A percentile compares a stretch with the other conserved stretches of the same genome.
Conservation (phyloP, 2,888 invertebrate species). For the Leptinotarsa juncta region DNA sequence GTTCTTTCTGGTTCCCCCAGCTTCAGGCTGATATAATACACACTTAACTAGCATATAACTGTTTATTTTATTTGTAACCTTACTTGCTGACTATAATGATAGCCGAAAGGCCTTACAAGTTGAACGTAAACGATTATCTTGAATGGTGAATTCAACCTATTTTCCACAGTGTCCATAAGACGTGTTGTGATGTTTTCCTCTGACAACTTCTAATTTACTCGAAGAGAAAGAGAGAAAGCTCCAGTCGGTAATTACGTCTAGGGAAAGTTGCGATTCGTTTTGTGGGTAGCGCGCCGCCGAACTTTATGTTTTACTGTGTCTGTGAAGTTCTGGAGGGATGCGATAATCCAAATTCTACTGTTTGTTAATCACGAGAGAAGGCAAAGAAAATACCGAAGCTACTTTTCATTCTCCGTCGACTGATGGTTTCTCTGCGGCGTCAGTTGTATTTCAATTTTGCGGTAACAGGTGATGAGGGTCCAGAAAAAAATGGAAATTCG, state of each 20-base stretch:
- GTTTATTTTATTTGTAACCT: no score
- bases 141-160: no score
- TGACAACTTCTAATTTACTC: not conserved
- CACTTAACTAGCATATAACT: no score
- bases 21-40: no score
- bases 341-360: constrained; percentile 28
- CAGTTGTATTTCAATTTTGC: not conserved
- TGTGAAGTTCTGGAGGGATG: constrained; percentile 33
- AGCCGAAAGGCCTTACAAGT: no score
- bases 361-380: constrained; percentile 23
- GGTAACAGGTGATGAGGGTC: constrained; percentile 12
- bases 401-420: not conserved
- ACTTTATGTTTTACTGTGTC: constrained; percentile 40
- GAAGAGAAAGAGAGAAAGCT: constrained; percentile 3
- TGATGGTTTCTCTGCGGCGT: not conserved
- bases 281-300: constrained; percentile 23
- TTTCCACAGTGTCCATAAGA: no score
- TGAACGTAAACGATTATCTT: no score
- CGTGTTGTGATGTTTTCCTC: no score
- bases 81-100: no score
- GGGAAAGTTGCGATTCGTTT: constrained; percentile 26
- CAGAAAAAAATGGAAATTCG: not conserved
- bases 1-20: no score
- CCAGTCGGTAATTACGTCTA: constrained; percentile 29
- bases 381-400: not conserved